phyloP scores from a whole-genome alignment of 1,140 invertebrate genomes.

The Lepidurus arcticus region DNA sequence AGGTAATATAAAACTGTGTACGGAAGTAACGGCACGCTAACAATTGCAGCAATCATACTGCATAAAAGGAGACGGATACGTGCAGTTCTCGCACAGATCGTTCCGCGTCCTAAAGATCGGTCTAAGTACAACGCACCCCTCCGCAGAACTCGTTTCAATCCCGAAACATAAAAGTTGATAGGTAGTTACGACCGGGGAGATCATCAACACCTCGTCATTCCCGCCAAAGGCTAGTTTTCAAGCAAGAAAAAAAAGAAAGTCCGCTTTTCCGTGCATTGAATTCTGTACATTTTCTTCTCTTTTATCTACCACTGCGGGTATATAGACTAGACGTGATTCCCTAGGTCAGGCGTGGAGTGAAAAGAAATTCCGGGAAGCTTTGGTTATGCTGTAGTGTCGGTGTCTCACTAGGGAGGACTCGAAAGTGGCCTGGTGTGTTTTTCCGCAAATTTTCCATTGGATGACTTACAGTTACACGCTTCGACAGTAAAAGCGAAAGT shows the following conservation, averaged over 20 bases:
- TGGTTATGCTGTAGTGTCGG: too few relatives aligned
- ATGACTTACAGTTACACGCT: neutral
- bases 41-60: constrained; percentile 5
- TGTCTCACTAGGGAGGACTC: too few relatives aligned
- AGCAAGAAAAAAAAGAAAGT: neutral
- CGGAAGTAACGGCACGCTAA: neutral
- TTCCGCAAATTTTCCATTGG: neutral
- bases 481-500: neutral
- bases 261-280: neutral
- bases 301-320: too few relatives aligned
- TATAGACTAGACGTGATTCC: too few relatives aligned
- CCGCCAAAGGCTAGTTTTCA: neutral
- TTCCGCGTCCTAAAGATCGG: neutral
- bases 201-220: neutral
- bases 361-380: too few relatives aligned
- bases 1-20: neutral
- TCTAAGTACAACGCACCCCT: neutral
- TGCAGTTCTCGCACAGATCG: neutral
- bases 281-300: neutral
- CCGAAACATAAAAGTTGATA: neutral
- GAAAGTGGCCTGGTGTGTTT: too few relatives aligned
- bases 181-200: neutral
- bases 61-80: neutral
- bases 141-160: constrained; percentile 2
- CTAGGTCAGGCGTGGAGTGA: too few relatives aligned